Percentiles rank a stretch among this genome's conserved stretches.
Conservation (phyloP, 1,140 invertebrate species). For the Tetragnatha versicolor region DNA sequence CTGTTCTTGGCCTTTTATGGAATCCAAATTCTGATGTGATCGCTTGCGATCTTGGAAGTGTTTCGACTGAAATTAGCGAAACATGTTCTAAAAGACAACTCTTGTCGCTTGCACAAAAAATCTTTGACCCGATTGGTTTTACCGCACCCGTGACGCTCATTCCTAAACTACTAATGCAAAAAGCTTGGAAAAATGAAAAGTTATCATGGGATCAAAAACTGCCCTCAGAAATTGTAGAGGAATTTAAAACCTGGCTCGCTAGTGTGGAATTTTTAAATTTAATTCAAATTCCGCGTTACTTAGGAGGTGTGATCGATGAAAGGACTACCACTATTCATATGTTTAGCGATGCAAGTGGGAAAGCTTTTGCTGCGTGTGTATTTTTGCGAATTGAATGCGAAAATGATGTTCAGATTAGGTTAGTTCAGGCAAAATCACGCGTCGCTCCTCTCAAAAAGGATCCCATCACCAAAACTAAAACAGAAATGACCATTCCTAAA, state of each 20-base stretch:
- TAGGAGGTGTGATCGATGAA: not conserved
- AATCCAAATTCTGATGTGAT: not conserved
- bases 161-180: constrained; percentile 4
- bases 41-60: not conserved
- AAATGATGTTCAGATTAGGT: not conserved
- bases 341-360: constrained; percentile 8
- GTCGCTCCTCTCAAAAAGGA: constrained; percentile 1
- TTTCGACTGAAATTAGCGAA: not conserved
- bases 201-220: not conserved
- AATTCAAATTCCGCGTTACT: constrained; percentile 20
- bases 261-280: constrained; percentile 5
- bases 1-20: not conserved
- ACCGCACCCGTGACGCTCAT: not conserved
- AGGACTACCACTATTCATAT: not conserved
- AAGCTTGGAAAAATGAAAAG: constrained; percentile 1
- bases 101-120: not conserved
- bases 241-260: not conserved
- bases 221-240: not conserved
- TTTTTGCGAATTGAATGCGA: constrained; percentile 1
- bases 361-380: not conserved
- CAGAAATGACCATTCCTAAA: not conserved
- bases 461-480: not conserved
- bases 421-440: not conserved
- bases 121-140: not conserved
- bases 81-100: not conserved